Conservation (phyloP, 2,113 vertebrate genomes). For the Periophthalmus modestus region DNA sequence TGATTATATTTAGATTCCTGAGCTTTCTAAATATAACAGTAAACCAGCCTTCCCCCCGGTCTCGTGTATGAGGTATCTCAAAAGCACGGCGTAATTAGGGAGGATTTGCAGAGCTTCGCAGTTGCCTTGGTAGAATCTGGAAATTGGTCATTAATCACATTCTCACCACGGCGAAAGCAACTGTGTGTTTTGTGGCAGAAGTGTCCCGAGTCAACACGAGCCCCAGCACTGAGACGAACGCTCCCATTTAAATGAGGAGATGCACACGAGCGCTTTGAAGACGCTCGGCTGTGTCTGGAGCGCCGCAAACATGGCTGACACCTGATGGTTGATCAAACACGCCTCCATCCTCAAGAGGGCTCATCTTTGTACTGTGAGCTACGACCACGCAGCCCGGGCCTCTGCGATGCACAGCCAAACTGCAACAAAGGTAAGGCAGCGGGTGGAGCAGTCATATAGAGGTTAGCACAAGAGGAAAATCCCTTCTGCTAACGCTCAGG, state of each 20-base stretch:
- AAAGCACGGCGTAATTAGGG: constrained; percentile 71
- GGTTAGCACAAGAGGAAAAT: background rate
- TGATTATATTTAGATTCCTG: constrained; percentile 27
- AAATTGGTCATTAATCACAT: constrained; percentile 78
- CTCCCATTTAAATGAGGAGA: constrained; percentile 79
- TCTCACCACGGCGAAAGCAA: constrained; percentile 64
- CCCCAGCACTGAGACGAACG: constrained; percentile 67
- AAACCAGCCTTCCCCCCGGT: constrained; percentile 31
- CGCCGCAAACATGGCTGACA: constrained; percentile 78
- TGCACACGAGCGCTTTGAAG: constrained; percentile 79
- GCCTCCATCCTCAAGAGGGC: constrained; percentile 68
- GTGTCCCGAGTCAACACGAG: constrained; percentile 77
- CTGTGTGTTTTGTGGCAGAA: constrained; percentile 60
- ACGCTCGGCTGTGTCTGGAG: constrained; percentile 77
- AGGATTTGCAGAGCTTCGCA: constrained; percentile 63
- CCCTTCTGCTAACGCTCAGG: too few species aligned
- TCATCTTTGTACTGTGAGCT: constrained; percentile 74
- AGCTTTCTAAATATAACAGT: constrained; percentile 29
- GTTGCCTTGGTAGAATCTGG: constrained; percentile 71
- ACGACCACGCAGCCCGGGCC: constrained; percentile 72
- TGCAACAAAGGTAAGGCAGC: constrained; percentile 12
- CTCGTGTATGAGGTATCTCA: constrained; percentile 39
- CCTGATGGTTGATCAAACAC: constrained; percentile 82
- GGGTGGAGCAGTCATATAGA: too few species aligned
- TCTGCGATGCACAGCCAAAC: constrained; percentile 65